Percentiles rank a stretch among this genome's conserved stretches.
These are phyloP conservation scores for Ferdinandea cuprea DNA, from an alignment of 2,888 invertebrate species.

Conservation along the genomic window DNA sequence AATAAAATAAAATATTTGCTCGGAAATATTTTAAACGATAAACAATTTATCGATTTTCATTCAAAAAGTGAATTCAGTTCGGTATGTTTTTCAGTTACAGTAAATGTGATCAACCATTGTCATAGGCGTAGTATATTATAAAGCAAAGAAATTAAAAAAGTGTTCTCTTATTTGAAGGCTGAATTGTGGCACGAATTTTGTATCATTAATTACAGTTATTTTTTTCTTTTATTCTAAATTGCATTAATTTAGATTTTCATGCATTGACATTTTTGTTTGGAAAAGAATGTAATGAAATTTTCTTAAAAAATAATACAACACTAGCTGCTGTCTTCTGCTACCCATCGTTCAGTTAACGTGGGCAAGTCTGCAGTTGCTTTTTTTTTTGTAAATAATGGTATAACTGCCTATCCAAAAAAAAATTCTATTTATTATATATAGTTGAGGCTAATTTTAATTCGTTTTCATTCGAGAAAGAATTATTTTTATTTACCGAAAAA, in stretches of 20 bases:
- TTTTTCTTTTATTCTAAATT: neutral
- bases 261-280: neutral
- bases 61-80: slow-evolving; percentile 27
- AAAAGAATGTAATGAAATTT: neutral
- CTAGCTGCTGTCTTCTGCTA: neutral
- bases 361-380: too few relatives aligned
- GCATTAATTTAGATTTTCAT: too few relatives aligned
- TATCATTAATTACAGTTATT: neutral
- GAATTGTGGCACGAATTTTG: neutral
- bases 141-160: slow-evolving; percentile 1
- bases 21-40: slow-evolving; percentile 1
- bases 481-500: neutral
- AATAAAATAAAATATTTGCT: neutral
- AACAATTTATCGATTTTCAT: slow-evolving; percentile 26
- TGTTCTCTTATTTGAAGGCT: slow-evolving; percentile 18
- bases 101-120: slow-evolving; percentile 18
- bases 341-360: too few relatives aligned
- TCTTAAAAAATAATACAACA: neutral
- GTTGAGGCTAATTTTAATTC: too few relatives aligned
- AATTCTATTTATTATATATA: too few relatives aligned
- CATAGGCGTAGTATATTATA: slow-evolving; percentile 19
- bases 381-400: too few relatives aligned
- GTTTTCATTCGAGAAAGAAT: neutral
- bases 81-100: slow-evolving; percentile 15
- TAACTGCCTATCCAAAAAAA: too few relatives aligned